Evolutionary conservation across 2,888 invertebrate species (phyloP), one percentile per base, ranked within the genome.

Genomic region (Platycheirus albimanus): DNA sequence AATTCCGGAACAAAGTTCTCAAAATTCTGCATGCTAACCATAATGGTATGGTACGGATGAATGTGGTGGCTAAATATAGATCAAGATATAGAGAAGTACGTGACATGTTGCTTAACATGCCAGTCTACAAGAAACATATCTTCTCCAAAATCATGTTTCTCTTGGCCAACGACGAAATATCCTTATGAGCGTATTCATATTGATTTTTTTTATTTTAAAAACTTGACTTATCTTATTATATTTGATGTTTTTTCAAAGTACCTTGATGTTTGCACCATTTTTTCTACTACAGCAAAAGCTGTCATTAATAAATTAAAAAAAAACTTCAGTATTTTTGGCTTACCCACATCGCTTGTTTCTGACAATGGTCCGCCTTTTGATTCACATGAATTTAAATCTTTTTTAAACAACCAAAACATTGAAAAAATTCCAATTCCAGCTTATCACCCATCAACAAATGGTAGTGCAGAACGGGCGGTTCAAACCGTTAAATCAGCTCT

Each of bases 241-340:
- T 19, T 47, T n/a, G 47, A 47, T 20, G 20, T 5, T n/a, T 47
- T 20, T 47, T 20, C 20, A 20, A 47, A 47, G 7, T 47, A 47
- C 6, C 11, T 47, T 3, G 47, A 20, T 47, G 20, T 47, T 10
- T 47, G 5, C 15, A 20, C n/a, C 4, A 47, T 47, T 11, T 17
- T 17, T 17, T 43, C 15, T 17, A 43, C 41, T 17, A 8, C 41
- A 8, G 41, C 15, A 17, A 43, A 43, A 43, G 7, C 41, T 8
- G 41, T 43, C 7, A 43, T 43, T 8, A 5, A 15, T 15, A 43
- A 43, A 43, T 43, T 43, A 1, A 6, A 17, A 17, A 17, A 15
- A 43, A 43, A 43, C 4, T 17, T 43, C 13, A 43, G 41, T 43
- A 43, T 38, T 38, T 38, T 43, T 43, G 17, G 17, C 8, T 45